Percentiles rank a stretch among this genome's conserved stretches.
Evolutionary conservation across 2,113 vertebrate genomes (phyloP).

Genomic region (Osmerus mordax): DNA sequence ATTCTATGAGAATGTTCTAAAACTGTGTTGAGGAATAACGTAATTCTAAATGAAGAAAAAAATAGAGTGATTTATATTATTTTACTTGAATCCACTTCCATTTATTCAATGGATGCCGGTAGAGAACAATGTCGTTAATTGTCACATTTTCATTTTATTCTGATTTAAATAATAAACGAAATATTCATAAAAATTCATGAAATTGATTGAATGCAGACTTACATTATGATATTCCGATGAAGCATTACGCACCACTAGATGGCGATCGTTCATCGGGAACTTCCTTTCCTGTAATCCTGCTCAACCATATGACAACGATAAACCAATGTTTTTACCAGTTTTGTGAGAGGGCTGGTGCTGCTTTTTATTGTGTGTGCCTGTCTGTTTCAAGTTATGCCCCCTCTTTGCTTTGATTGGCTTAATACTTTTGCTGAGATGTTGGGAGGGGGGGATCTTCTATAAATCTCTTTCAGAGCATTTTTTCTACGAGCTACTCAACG

Average conservation of each 20-base stretch:
- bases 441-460: not conserved
- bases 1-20: not conserved
- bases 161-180: not conserved
- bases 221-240: not conserved
- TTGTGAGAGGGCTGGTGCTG: too few relatives aligned
- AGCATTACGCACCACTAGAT: slow-evolving; percentile 21
- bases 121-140: slow-evolving; percentile 53
- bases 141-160: slow-evolving; percentile 26
- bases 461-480: slow-evolving; percentile 37
- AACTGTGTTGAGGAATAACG: slow-evolving; percentile 52
- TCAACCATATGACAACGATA: too few relatives aligned
- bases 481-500: not conserved
- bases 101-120: slow-evolving; percentile 21
- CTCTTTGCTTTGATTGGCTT: slow-evolving; percentile 37
- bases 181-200: not conserved
- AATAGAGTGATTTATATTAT: slow-evolving; percentile 64
- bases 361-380: not conserved
- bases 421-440: not conserved
- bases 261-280: slow-evolving; percentile 3
- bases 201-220: not conserved
- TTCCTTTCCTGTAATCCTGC: too few relatives aligned
- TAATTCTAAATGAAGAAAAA: slow-evolving; percentile 28
- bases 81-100: slow-evolving; percentile 29
- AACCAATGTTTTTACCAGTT: too few relatives aligned
- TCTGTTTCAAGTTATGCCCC: slow-evolving; percentile 51